These are phyloP conservation scores for Diplodus sargus DNA, from an alignment of 2,797 vertebrate genomes.

Conservation along the genomic window DNA sequence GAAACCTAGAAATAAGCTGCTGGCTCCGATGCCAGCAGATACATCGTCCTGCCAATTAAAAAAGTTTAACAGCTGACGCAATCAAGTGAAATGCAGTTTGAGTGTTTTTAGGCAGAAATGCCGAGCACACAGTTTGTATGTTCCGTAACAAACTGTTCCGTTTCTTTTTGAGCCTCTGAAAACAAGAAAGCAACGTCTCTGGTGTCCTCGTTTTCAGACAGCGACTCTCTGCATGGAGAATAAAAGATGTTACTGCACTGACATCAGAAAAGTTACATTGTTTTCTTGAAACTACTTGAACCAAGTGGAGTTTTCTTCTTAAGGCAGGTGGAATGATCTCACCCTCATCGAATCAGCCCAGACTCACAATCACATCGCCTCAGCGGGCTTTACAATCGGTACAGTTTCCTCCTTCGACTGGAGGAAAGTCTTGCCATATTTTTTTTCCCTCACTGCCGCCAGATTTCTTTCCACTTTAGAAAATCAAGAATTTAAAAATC, in stretches of 20 bases:
- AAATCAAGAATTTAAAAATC: conserved; percentile 9
- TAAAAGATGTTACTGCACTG: background rate
- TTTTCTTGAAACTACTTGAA: background rate
- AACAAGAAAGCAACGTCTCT: background rate
- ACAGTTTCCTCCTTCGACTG: too few species aligned
- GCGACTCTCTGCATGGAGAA: background rate
- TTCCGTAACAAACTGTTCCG: conserved; percentile 9
- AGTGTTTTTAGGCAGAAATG: conserved; percentile 8
- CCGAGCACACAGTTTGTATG: background rate
- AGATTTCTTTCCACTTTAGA: background rate
- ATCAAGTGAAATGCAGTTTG: conserved; percentile 15
- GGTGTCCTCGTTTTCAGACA: conserved; percentile 10
- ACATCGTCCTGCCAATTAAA: background rate
- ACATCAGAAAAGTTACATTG: background rate
- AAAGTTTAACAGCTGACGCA: conserved; percentile 13
- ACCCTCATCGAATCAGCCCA: too few species aligned
- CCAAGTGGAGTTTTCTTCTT: background rate
- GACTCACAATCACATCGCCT: too few species aligned
- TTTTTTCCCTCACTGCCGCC: too few species aligned
- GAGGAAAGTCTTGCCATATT: too few species aligned
- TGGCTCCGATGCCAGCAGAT: background rate
- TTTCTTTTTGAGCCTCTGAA: conserved; percentile 3
- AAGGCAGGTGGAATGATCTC: background rate
- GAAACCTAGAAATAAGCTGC: background rate
- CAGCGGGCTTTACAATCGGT: too few species aligned